Evolutionary conservation across 37 sponge, comb jelly and placozoan species (phyloP), one percentile per base, ranked within the genome.

Genomic region (Crambe crambe): DNA sequence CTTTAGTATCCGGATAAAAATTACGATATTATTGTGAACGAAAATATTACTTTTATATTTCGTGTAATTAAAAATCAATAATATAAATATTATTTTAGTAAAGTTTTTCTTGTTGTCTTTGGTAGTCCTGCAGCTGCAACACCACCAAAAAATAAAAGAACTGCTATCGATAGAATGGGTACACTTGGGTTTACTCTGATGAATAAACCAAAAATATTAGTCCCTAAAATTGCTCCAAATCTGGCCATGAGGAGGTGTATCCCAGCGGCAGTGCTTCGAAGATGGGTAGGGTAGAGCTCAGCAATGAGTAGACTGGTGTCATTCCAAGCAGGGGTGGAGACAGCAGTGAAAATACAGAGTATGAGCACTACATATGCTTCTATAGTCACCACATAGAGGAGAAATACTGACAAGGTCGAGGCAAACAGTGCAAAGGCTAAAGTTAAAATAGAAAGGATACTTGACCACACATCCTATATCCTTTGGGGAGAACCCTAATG

Each of bases 251-350:
- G 25, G 3, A 85, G 73, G 43, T 77, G 82, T 0, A 90, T 38
- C 0, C 86, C 90, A 12, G 42, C 27, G 6, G 90, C 76, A 54
- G 86, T 85, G 26, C 82, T 29, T 37, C 90, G 84, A 37, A 89
- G 86, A 30, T 80, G 76, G 15, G 93, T 92, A 2, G 93, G 91
- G 58, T 81, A 92, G 43, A 92, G 41, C 37, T 92, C 92, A 22
- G 76, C 64, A 17, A 59, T 69, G 62, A 91, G 27, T 3, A 91
- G 85, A 25, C 74, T 76, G 39, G 73, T 41, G 30, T 79, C 80
- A 29, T 80, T 91, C 92, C 92, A 91, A 23, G 78, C 76, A 2
- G 85, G 76, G 32, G 63, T 87, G 42, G 92, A 82, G 37, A 91
- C 40, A 20, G 80, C 87, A 68, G 59, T 83, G 85, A 87, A 91